A percentile compares a stretch with the other conserved stretches of the same genome.
Conservation (phyloP, 2,888 invertebrate species). For the Mantis religiosa region DNA sequence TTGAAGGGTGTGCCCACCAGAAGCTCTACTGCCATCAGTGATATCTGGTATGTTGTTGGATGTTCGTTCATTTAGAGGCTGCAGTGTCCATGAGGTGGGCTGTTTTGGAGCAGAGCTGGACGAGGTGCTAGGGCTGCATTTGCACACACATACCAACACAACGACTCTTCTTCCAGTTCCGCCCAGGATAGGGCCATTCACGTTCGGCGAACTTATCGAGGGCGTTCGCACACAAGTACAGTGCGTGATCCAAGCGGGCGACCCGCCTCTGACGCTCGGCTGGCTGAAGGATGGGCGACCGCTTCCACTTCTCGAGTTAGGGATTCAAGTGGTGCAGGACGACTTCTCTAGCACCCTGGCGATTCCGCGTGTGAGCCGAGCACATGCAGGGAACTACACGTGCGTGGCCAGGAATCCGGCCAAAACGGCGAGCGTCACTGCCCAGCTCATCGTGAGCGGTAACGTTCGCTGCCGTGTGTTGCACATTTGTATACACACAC, state of each 20-base stretch:
- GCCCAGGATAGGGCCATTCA: constrained; percentile 38
- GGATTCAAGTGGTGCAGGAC: constrained; percentile 37
- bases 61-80: neutral
- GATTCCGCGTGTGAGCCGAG: constrained; percentile 41
- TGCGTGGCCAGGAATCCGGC: constrained; percentile 38
- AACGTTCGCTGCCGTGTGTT: constrained; percentile 26
- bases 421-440: constrained; percentile 36
- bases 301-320: constrained; percentile 41
- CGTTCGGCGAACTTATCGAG: constrained; percentile 37
- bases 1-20: neutral
- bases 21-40: neutral
- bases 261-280: constrained; percentile 45
- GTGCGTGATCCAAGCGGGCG: constrained; percentile 48
- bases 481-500: constrained; percentile 7
- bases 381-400: constrained; percentile 39
- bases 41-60: neutral
- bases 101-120: neutral
- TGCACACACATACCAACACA: neutral
- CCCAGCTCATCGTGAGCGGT: constrained; percentile 37
- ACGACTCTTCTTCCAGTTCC: constrained; percentile 33
- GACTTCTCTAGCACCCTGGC: constrained; percentile 41
- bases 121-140: neutral
- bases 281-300: constrained; percentile 48
- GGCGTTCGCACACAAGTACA: constrained; percentile 40
- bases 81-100: neutral